Base-by-base conservation (phyloP, 2,888 invertebrate species). In the Acronicta aceris region DNA sequence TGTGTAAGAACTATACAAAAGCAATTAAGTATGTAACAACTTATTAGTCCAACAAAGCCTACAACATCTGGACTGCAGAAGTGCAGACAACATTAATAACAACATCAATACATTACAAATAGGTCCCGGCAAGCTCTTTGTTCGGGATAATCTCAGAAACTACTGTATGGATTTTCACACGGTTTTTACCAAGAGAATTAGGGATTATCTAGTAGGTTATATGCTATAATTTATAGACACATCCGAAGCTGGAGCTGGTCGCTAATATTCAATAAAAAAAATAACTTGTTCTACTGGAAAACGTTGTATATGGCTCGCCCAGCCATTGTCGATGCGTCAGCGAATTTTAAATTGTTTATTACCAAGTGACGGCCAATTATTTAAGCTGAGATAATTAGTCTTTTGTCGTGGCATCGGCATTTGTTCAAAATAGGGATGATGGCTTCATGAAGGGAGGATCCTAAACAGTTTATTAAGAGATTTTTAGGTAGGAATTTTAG, bases 321-420 rank as follows among this genome's bases (percentile, higher is more conserved):
- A 45, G 25, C 59, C 48, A 56, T 59, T 67, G 51, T 64, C 61
- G 76, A 81, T 76, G 73, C 77, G 74, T 78, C 65, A 60, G 65
- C 66, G 64, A 74, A 78, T 74, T 69, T 79, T 64, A 71, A 78
- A 78, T 73, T 76, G 78, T 76, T 78, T 78, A 78, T 78, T 75
- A 77, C 57, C 15, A 59, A 71, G 65, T 71, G 76, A 68, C 76
- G 52, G 60, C 54, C 68, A 71, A 78, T 77, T 78, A 78, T 78
- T 78, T 78, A 78, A 76, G 76, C 71, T 17, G 61, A 49, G 66
- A 73, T 77, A 78, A 77, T 77, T 75, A 78, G 71, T 63, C 71
- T 66, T 77, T 78, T 77, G 76, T 75, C 52, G 56, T 70, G 61
- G 51, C 50, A 67, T 61, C 42, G 65, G 49, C 55, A 59, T 77